A percentile compares a stretch with the other conserved stretches of the same genome.
Evolutionary conservation across 2,113 vertebrate genomes (phyloP).

Genomic region (Progne subis): DNA sequence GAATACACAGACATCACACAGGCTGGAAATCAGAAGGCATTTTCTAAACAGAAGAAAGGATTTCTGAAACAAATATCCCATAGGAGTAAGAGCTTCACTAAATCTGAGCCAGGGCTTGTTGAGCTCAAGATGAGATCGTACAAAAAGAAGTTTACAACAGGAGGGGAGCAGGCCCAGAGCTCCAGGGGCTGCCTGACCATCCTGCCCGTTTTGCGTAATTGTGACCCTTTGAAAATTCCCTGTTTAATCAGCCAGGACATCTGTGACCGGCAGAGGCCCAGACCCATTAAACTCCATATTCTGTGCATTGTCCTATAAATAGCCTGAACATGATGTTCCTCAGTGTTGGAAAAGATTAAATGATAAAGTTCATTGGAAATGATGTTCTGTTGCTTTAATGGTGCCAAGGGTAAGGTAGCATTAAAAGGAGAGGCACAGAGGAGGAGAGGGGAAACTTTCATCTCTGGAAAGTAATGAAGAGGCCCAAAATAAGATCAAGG

Average conservation of each 20-base stretch:
- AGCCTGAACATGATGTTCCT: constrained; percentile 51
- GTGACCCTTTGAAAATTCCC: background rate
- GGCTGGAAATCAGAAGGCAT: background rate
- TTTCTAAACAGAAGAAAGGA: background rate
- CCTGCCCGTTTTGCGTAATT: too few species aligned
- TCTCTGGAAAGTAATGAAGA: constrained; percentile 75
- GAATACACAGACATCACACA: background rate
- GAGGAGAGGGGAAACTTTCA: constrained; percentile 68
- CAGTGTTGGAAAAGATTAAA: constrained; percentile 66
- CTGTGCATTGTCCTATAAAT: constrained; percentile 61
- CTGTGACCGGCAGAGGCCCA: background rate
- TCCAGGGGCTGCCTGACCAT: background rate
- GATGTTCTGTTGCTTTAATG: constrained; percentile 72
- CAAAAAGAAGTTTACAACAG: background rate
- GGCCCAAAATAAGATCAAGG: constrained; percentile 70
- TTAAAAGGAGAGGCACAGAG: constrained; percentile 73
- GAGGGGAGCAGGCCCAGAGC: background rate
- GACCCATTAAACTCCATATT: constrained; percentile 16
- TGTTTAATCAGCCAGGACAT: background rate
- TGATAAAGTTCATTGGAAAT: constrained; percentile 48
- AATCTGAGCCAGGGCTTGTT: background rate
- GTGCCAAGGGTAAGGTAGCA: constrained; percentile 75
- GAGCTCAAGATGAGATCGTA: rapidly evolving
- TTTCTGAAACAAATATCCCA: background rate
- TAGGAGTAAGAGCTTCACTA: background rate